A percentile compares a stretch with the other conserved stretches of the same genome.
Conservation (phyloP, 1,140 invertebrate species). For the Palaemon carinicauda region DNA sequence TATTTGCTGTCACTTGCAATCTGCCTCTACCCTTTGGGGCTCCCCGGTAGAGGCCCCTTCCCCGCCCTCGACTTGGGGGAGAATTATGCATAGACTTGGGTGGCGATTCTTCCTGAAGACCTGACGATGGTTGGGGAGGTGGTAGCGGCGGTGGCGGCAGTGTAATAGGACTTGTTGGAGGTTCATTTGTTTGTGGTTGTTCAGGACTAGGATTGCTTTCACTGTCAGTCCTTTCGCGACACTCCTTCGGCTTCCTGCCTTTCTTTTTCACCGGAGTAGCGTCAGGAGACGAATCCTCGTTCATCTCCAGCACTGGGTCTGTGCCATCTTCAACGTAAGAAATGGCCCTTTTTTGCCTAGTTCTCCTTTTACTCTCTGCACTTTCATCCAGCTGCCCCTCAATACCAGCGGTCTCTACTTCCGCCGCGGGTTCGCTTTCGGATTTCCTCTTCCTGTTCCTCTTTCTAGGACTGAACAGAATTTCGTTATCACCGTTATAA, state of each 20-base stretch:
- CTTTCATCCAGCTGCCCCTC: conserved; percentile 31
- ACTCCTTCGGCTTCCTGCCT: conserved; percentile 46
- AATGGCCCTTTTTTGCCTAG: conserved; percentile 53
- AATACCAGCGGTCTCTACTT: neutral
- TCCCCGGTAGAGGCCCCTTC: conserved; percentile 16
- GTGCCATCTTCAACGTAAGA: conserved; percentile 60
- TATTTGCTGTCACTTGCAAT: neutral
- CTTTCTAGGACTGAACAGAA: conserved; percentile 12
- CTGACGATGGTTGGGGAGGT: no score
- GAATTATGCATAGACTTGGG: conserved; percentile 10
- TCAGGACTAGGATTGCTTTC: conserved; percentile 26
- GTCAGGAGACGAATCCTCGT: conserved; percentile 48
- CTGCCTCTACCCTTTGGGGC: neutral
- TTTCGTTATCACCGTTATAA: conserved; percentile 38
- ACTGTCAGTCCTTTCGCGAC: neutral
- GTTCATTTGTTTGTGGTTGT: neutral
- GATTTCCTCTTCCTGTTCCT: conserved; percentile 27
- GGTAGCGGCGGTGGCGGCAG: neutral
- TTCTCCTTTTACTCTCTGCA: conserved; percentile 51
- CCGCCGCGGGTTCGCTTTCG: conserved; percentile 23
- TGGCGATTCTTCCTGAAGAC: neutral
- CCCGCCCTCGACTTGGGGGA: conserved; percentile 1
- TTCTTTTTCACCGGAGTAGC: conserved; percentile 49
- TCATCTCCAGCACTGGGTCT: conserved; percentile 59
- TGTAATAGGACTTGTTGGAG: neutral